Base-by-base conservation (phyloP, 2,888 invertebrate genomes). In the Cerastoderma edule region DNA sequence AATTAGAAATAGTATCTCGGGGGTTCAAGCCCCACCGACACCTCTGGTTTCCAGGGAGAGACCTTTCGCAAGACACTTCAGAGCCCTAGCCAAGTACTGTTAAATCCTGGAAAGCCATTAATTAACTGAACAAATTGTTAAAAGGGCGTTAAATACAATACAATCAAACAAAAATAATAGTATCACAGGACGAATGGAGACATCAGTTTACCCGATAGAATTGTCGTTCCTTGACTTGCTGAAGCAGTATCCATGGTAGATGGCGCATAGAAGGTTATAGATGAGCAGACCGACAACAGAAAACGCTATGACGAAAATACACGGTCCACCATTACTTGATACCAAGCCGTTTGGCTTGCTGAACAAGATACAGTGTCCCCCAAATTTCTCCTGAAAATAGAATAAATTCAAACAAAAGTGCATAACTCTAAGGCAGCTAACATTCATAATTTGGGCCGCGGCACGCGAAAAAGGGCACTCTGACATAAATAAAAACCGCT, bases 361-460 rank as follows among this genome's bases (percentile, higher is more conserved):
- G 60, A 39, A 60, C 19, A 60, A 27, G 4, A 60, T 39, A 22
- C 60, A 60, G 39, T 24, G 8, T 22, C 60, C 60, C 39, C 39
- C 60, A 60, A 60, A 60, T 44, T 60, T 60, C 1, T 35, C 39
- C 60, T 60, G 39, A 4, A 39, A 39, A 60, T n/a, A 39, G 35
- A 39, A 27, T 22, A 6, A 46, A n/a, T n/a, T n/a, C n/a, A n/a
- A n/a, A n/a, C n/a, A n/a, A n/a, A n/a, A n/a, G n/a, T n/a, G n/a
- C n/a, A n/a, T n/a, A n/a, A n/a, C n/a, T n/a, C n/a, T n/a, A n/a
- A n/a, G n/a, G n/a, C n/a, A n/a, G n/a, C n/a, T n/a, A n/a, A n/a
- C n/a, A n/a, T n/a, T n/a, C n/a, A n/a, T n/a, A n/a, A n/a, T n/a
- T n/a, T n/a, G n/a, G n/a, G n/a, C n/a, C n/a, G n/a, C n/a, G n/a